Percentiles rank a stretch among this genome's conserved stretches.
Evolutionary conservation across 1,140 invertebrate species (phyloP).

Genomic region (Penaeus japonicus): DNA sequence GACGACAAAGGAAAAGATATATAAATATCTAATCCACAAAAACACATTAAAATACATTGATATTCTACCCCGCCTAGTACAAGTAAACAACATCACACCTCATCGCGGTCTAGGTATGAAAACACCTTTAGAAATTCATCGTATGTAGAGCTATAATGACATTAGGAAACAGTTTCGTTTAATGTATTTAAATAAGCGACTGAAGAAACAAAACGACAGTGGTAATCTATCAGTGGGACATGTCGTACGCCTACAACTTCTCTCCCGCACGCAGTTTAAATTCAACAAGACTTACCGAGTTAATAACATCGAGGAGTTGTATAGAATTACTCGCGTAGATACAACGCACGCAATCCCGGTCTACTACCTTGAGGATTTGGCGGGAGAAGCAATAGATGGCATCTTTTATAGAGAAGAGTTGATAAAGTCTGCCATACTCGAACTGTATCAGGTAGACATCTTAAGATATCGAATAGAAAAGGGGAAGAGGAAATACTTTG

Average conservation of each 20-base stretch:
- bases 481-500: neutral
- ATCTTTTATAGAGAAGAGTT: constrained; percentile 17
- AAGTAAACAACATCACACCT: neutral
- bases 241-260: neutral
- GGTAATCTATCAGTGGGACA: neutral
- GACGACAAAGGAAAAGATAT: neutral
- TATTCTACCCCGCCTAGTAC: neutral
- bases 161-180: neutral
- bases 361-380: neutral
- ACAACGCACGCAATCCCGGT: neutral
- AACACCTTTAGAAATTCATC: no score
- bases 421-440: neutral
- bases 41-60: constrained; percentile 3
- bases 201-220: neutral
- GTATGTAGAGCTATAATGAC: neutral
- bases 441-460: neutral
- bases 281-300: neutral
- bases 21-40: neutral
- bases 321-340: neutral
- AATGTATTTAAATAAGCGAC: constrained; percentile 11
- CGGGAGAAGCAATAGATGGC: neutral
- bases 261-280: neutral
- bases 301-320: neutral
- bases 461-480: neutral
- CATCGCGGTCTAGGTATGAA: neutral